phyloP scores from a whole-genome alignment of 2,113 vertebrate species.

The Echinops telfairi region DNA sequence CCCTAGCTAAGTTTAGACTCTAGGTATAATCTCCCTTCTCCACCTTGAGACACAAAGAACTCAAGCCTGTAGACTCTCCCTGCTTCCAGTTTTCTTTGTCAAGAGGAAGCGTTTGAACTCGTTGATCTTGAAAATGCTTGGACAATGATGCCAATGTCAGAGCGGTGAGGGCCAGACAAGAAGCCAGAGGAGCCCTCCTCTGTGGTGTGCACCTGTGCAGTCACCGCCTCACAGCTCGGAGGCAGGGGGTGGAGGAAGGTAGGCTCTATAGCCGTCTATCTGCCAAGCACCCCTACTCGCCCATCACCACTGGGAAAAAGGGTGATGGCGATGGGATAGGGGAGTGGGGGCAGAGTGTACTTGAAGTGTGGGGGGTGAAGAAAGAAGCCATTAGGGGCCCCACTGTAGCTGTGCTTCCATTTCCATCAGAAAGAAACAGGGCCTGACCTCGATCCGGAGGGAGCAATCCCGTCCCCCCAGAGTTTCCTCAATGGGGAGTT shows the following conservation, averaged over 20 bases:
- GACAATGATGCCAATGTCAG: conserved; percentile 9
- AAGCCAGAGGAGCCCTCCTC: not conserved
- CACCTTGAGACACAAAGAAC: not conserved
- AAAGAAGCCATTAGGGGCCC: not conserved
- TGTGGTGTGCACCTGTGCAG: not conserved
- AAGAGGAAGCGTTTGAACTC: conserved; percentile 4
- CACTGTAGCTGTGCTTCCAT: not conserved
- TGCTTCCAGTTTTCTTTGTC: not conserved
- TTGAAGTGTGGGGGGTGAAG: not conserved
- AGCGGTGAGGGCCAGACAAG: not conserved
- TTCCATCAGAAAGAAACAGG: not conserved
- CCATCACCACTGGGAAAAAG: no score
- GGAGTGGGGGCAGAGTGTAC: not conserved
- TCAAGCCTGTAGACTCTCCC: not conserved
- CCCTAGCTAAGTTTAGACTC: rapidly evolving
- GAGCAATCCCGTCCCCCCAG: not conserved
- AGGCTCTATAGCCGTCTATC: not conserved
- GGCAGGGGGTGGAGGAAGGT: not conserved
- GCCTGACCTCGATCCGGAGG: not conserved
- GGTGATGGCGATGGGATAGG: not conserved
- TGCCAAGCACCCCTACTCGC: no score
- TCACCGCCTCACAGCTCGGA: not conserved
- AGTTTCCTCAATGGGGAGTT: not conserved
- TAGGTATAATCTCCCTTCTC: not conserved
- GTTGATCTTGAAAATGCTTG: not conserved